Conservation (phyloP, 2,888 invertebrate genomes). For the Harpalus rubripes region DNA sequence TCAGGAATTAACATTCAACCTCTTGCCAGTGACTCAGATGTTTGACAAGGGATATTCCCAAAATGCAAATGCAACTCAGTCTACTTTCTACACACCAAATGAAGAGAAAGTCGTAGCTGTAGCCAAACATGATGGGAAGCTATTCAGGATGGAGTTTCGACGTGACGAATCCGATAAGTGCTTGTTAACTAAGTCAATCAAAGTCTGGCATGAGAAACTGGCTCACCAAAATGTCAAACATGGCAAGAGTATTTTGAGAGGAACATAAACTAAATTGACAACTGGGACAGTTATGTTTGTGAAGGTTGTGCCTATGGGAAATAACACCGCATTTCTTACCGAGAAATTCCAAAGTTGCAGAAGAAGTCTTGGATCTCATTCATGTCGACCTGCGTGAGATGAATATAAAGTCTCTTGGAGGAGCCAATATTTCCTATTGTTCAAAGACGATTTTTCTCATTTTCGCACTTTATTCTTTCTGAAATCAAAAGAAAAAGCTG, state of each 20-base stretch:
- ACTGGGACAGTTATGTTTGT: slow-evolving; percentile 71
- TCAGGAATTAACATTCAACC: slow-evolving; percentile 69
- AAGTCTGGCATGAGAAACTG: slow-evolving; percentile 71
- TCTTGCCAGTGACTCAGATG: slow-evolving; percentile 70
- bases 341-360: slow-evolving; percentile 69
- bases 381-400: slow-evolving; percentile 72
- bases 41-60: slow-evolving; percentile 71
- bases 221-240: slow-evolving; percentile 71
- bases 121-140: slow-evolving; percentile 67
- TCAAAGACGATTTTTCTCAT: slow-evolving; percentile 71
- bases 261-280: slow-evolving; percentile 70
- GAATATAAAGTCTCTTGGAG: slow-evolving; percentile 70
- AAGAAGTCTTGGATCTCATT: slow-evolving; percentile 69
- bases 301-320: slow-evolving; percentile 70
- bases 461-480: slow-evolving; percentile 71
- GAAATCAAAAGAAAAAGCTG: slow-evolving; percentile 71
- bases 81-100: slow-evolving; percentile 68
- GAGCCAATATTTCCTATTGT: slow-evolving; percentile 71
- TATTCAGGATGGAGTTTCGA: slow-evolving; percentile 39
- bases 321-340: slow-evolving; percentile 70
- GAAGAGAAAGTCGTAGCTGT: slow-evolving; percentile 58
- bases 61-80: slow-evolving; percentile 68
- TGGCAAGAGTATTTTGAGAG: slow-evolving; percentile 69
- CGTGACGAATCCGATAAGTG: slow-evolving; percentile 48
- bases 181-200: slow-evolving; percentile 68